Evolutionary conservation across 2,888 invertebrate species (phyloP).

Genomic region (Morinoia aosen): DNA sequence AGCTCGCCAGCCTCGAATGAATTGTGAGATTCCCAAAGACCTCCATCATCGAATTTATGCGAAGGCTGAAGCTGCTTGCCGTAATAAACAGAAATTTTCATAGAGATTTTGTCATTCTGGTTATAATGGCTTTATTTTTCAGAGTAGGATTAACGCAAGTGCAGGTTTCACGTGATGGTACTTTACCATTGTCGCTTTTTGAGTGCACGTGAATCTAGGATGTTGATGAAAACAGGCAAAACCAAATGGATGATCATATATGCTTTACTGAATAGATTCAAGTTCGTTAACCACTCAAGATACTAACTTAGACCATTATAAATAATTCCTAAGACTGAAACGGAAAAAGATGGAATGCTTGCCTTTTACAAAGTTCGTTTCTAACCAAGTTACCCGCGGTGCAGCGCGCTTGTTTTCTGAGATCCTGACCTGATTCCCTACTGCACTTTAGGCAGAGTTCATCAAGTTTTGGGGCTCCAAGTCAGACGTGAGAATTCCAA

Average conservation of each 20-base stretch:
- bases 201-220: background rate
- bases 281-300: too few species aligned
- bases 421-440: too few species aligned
- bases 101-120: background rate
- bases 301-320: too few species aligned
- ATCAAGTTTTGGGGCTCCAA: too few species aligned
- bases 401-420: too few species aligned
- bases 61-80: background rate
- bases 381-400: too few species aligned
- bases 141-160: background rate
- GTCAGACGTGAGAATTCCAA: too few species aligned
- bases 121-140: background rate
- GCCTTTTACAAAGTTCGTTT: background rate
- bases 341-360: background rate
- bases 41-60: background rate
- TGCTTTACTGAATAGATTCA: too few species aligned
- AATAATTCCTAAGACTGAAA: too few species aligned
- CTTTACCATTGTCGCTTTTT: background rate
- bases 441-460: too few species aligned
- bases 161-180: background rate
- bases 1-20: background rate
- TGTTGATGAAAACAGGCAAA: background rate
- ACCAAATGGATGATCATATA: background rate
- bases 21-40: background rate
- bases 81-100: background rate